These are phyloP conservation scores for Alectura lathami DNA, from an alignment of 2,113 vertebrate species.

Conservation along the genomic window DNA sequence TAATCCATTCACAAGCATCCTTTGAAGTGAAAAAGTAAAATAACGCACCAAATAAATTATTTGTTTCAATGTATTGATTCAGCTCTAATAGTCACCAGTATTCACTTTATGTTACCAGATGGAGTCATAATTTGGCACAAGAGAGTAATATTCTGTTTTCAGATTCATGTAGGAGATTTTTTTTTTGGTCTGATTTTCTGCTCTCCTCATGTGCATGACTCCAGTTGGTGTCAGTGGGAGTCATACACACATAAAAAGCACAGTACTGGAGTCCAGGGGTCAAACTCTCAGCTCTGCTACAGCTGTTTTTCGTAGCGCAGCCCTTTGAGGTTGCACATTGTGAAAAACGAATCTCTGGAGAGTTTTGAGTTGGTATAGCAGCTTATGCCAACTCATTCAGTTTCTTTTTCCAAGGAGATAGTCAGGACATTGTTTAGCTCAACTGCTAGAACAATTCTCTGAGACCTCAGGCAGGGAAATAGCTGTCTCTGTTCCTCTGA, in stretches of 20 bases:
- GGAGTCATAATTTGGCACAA: constrained; percentile 41
- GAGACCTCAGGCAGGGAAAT: constrained; percentile 39
- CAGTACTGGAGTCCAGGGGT: constrained; percentile 32
- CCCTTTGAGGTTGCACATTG: constrained; percentile 48
- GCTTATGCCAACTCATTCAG: constrained; percentile 35
- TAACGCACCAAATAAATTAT: constrained; percentile 43
- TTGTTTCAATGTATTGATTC: constrained; percentile 53
- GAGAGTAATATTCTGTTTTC: constrained; percentile 30
- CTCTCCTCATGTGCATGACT: constrained; percentile 40
- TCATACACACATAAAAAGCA: constrained; percentile 29
- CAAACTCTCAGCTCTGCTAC: constrained; percentile 41
- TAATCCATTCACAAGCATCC: constrained; percentile 11
- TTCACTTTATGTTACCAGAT: constrained; percentile 53
- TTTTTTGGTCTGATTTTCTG: constrained; percentile 52
- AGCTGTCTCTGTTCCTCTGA: constrained; percentile 30
- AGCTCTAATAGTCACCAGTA: constrained; percentile 30
- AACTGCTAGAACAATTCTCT: constrained; percentile 34
- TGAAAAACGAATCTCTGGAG: constrained; percentile 29
- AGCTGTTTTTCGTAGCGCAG: constrained; percentile 38
- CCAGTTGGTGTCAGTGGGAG: constrained; percentile 59
- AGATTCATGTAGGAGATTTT: constrained; percentile 34
- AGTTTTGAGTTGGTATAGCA: constrained; percentile 24
- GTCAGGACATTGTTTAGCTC: constrained; percentile 47
- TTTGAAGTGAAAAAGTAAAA: constrained; percentile 50
- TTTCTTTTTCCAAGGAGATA: constrained; percentile 30